Base-by-base conservation (phyloP, 2,888 invertebrate species). In the Pseudeuparius sepicola region DNA sequence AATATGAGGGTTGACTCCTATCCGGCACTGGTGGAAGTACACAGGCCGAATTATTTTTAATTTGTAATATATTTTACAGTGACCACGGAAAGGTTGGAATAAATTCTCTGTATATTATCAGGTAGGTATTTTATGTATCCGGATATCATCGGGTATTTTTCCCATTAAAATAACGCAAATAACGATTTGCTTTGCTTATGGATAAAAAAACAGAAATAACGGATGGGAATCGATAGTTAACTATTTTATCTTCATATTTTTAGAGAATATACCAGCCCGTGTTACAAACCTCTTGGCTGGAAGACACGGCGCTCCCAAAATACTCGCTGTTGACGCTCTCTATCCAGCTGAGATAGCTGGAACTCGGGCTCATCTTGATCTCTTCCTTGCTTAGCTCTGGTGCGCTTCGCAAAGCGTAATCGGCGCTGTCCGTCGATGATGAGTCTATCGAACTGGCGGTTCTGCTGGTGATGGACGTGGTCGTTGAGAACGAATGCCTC, bases 341-440 rank as follows among this genome's bases (percentile, higher is more conserved):
- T 26, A 63, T 60, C 63, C 62, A 62, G 34, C 60, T 60, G 4
- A 62, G 45, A 41, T 63, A 63, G 45, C 57, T 60, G 7, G 60
- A 56, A 37, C 54, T 56, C 1, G 58, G 55, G 39, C 59, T 61
- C 17, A 51, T 45, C 13, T 52, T 47, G 1, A 55, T 55, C 28
- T 55, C 56, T 11, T 54, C 54, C 30, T 49, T 49, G 14, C 16
- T 37, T 4, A 23, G 31, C 7, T 51, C 52, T 1, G 51, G 50
- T n/a, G 50, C 37, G 37, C 51, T 57, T 36, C 54, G 48, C 11
- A 52, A 43, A n/a, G 53, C 54, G 37, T 54, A 56, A 48, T 60
- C 59, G 6, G 56, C 54, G 31, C 49, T 55, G 42, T 57, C 57
- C 2, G 59, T 57, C 4, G 50, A 49, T 4, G 53, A 49, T n/a